phyloP scores from a whole-genome alignment of 2,113 vertebrate species.

The Seriola rivoliana region DNA sequence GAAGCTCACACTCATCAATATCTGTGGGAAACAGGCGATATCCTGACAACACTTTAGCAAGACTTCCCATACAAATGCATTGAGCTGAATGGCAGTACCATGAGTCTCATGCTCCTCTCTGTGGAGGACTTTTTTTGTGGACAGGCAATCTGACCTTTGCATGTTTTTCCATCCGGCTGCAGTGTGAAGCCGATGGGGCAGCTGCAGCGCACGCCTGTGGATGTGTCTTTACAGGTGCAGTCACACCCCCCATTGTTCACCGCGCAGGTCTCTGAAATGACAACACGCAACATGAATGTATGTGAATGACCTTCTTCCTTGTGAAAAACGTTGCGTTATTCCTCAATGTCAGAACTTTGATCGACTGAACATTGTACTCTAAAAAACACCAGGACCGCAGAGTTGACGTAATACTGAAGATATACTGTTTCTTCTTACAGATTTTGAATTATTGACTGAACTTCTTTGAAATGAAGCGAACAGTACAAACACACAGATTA shows the following conservation, averaged over 20 bases:
- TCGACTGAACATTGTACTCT: not conserved
- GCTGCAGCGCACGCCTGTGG: constrained; percentile 97
- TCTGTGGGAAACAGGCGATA: constrained; percentile 82
- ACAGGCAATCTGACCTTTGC: constrained; percentile 89
- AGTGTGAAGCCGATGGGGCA: constrained; percentile 95
- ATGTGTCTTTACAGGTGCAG: constrained; percentile 97
- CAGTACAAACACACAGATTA: not conserved
- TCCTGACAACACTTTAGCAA: not conserved
- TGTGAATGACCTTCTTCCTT: not conserved
- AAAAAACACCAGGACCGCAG: not conserved
- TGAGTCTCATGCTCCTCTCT: not conserved
- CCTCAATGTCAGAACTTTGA: not conserved
- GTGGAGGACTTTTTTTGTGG: not conserved
- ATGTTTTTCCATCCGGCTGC: constrained; percentile 95
- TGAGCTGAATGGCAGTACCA: not conserved
- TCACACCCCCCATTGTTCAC: constrained; percentile 98
- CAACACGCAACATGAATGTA: constrained; percentile 2
- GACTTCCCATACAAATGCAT: not conserved
- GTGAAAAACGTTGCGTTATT: not conserved
- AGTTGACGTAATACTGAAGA: not conserved
- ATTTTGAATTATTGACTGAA: not conserved
- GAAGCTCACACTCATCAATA: constrained; percentile 94
- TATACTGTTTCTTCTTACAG: not conserved
- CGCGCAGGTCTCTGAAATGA: constrained; percentile 92
- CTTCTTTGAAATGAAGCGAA: not conserved